These are phyloP conservation scores for Vanessa atalanta DNA, from an alignment of 1,140 invertebrate genomes.

Conservation along the genomic window DNA sequence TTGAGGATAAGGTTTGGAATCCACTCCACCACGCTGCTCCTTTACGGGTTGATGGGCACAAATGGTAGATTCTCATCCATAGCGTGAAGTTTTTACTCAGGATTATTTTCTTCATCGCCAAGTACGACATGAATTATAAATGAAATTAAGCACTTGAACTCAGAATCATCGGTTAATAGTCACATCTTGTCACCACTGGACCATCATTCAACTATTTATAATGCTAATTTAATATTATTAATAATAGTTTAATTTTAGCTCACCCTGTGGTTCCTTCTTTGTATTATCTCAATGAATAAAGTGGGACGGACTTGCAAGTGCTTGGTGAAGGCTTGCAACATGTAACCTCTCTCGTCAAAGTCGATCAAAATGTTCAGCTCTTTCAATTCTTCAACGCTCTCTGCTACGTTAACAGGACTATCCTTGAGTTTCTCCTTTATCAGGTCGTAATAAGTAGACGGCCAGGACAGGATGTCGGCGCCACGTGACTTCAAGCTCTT, in stretches of 20 bases:
- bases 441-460: slow-evolving; percentile 94
- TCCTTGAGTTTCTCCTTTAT: slow-evolving; percentile 89
- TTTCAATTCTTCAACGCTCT: slow-evolving; percentile 91
- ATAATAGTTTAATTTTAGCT: slow-evolving; percentile 50
- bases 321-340: slow-evolving; percentile 99
- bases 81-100: too few species aligned
- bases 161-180: too few species aligned
- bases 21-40: too few species aligned
- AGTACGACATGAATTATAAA: too few species aligned
- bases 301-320: slow-evolving; percentile 98
- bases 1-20: too few species aligned
- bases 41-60: too few species aligned
- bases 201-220: too few species aligned
- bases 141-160: too few species aligned
- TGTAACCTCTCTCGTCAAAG: slow-evolving; percentile 98
- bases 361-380: slow-evolving; percentile 97
- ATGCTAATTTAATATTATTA: too few species aligned
- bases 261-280: slow-evolving; percentile 97
- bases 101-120: too few species aligned
- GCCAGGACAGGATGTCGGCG: slow-evolving; percentile 93
- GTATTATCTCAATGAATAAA: slow-evolving; percentile 98
- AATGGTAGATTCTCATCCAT: too few species aligned
- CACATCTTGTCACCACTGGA: too few species aligned
- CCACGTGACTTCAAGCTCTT: slow-evolving; percentile 90
- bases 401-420: slow-evolving; percentile 89